Evolutionary conservation across 1,140 invertebrate genomes (phyloP).

Genomic region (Procambarus virginalis): DNA sequence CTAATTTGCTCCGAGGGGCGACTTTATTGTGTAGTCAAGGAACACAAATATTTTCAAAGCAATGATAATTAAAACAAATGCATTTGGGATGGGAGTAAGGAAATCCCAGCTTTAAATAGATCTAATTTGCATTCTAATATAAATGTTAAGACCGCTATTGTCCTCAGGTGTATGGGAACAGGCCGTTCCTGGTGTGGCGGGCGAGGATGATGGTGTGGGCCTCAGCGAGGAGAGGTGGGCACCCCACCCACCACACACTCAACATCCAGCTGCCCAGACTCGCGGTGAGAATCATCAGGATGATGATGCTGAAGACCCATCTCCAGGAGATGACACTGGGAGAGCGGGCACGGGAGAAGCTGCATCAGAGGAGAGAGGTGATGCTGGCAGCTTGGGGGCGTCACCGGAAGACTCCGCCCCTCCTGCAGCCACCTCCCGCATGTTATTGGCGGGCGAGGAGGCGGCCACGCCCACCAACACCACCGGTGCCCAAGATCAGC

Average conservation of each 20-base stretch:
- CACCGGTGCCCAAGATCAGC: conserved; percentile 18
- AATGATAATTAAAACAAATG: too few relatives aligned
- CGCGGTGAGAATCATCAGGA: background rate
- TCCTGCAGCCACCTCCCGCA: conserved; percentile 11
- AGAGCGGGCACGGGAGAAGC: background rate
- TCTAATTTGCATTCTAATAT: too few relatives aligned
- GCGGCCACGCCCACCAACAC: background rate
- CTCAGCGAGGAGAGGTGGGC: background rate
- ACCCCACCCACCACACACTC: background rate
- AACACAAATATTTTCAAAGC: too few relatives aligned
- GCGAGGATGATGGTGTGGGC: background rate
- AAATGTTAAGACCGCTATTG: too few relatives aligned
- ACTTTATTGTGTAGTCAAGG: too few relatives aligned
- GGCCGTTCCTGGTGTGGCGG: background rate
- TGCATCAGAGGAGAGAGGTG: background rate
- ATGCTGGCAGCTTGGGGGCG: background rate
- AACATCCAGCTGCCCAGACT: background rate
- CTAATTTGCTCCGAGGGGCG: too few relatives aligned
- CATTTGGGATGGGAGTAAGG: too few relatives aligned
- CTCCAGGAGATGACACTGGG: background rate
- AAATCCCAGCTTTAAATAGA: too few relatives aligned
- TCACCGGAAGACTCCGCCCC: background rate
- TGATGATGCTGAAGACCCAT: background rate
- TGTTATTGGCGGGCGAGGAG: conserved; percentile 6
- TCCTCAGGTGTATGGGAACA: background rate